These are phyloP conservation scores for Digitonthophagus gazella DNA, from an alignment of 2,888 invertebrate species.

Conservation along the genomic window DNA sequence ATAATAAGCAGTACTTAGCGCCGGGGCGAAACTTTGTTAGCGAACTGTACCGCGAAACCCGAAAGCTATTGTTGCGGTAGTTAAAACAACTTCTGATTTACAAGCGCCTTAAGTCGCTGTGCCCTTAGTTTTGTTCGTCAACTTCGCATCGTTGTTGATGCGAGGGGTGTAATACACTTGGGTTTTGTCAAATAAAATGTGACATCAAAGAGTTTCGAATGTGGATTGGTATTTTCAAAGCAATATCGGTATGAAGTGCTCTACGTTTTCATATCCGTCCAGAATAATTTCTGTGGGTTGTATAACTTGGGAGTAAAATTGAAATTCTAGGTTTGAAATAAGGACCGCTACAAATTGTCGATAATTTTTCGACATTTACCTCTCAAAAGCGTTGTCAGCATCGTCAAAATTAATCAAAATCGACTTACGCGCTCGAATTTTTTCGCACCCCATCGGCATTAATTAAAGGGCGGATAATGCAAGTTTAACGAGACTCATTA, in stretches of 20 bases:
- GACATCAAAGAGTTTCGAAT: too few relatives aligned
- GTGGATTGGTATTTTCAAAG: too few relatives aligned
- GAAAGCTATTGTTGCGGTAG: not conserved
- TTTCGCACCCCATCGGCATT: slow-evolving; percentile 25
- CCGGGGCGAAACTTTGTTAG: not conserved
- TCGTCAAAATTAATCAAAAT: not conserved
- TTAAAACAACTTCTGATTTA: not conserved
- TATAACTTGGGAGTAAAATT: too few relatives aligned
- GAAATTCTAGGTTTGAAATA: too few relatives aligned
- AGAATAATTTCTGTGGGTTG: too few relatives aligned
- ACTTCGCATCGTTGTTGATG: too few relatives aligned
- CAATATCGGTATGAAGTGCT: too few relatives aligned
- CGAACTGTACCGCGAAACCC: not conserved
- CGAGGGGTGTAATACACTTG: too few relatives aligned
- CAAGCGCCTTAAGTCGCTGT: not conserved
- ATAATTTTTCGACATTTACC: too few relatives aligned
- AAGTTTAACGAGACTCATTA: slow-evolving; percentile 43
- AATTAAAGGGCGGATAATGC: slow-evolving; percentile 43
- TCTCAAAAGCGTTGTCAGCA: not conserved
- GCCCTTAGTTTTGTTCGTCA: not conserved
- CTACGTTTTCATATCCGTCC: too few relatives aligned
- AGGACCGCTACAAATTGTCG: too few relatives aligned
- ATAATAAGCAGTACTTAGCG: not conserved
- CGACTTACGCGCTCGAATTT: not conserved
- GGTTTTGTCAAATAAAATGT: too few relatives aligned